Conservation (phyloP, 2,888 invertebrate species). For the Scaptomyza caliginosa region DNA sequence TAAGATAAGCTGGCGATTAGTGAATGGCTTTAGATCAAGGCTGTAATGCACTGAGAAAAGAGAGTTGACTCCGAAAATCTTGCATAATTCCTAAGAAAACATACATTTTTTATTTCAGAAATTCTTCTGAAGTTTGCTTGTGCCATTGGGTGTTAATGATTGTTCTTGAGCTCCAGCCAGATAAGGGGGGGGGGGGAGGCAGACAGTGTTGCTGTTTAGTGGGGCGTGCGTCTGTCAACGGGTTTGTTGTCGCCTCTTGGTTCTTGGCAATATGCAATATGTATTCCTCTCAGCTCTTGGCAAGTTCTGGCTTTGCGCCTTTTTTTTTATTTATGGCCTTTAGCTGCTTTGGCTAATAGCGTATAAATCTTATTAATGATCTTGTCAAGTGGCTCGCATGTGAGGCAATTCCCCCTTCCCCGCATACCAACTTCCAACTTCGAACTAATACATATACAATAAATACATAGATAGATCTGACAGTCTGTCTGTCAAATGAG, state of each 20-base stretch:
- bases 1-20: too few species aligned
- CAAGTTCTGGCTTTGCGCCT: slow-evolving; percentile 33
- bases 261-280: slow-evolving; percentile 2
- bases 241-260: slow-evolving; percentile 65
- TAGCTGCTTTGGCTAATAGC: slow-evolving; percentile 80
- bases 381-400: slow-evolving; percentile 77
- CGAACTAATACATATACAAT: slow-evolving; percentile 15
- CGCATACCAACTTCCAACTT: too few species aligned
- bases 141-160: slow-evolving; percentile 21
- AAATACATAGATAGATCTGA: too few species aligned
- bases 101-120: background rate
- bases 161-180: slow-evolving; percentile 37
- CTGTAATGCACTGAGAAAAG: background rate
- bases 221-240: slow-evolving; percentile 68
- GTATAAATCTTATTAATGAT: slow-evolving; percentile 82
- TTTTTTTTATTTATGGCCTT: slow-evolving; percentile 74
- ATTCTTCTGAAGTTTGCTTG: background rate
- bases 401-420: background rate
- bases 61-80: background rate
- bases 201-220: slow-evolving; percentile 35
- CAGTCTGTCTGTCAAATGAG: slow-evolving; percentile 12
- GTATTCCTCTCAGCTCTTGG: slow-evolving; percentile 5
- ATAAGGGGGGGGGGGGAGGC: too few species aligned
- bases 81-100: background rate
- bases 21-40: slow-evolving; percentile 22